These are phyloP conservation scores for Cheilosia soror DNA, from an alignment of 2,888 invertebrate species.

Conservation along the genomic window DNA sequence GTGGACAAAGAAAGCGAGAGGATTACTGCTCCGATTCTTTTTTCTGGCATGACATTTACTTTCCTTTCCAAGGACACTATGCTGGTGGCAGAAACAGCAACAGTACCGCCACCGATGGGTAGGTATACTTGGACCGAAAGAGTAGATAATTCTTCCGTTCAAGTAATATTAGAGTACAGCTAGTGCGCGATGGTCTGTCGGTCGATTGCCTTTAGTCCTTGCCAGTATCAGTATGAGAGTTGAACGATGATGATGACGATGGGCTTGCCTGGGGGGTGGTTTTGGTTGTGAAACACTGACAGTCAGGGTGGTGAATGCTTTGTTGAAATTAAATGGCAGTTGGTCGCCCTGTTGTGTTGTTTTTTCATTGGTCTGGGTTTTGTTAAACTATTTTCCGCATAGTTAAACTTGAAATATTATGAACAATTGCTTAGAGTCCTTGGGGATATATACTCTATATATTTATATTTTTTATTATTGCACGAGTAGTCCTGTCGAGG, in stretches of 20 bases:
- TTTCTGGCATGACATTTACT: conserved; percentile 58
- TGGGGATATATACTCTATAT: conserved; percentile 22
- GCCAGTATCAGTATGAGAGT: conserved; percentile 4
- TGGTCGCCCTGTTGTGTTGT: conserved; percentile 62
- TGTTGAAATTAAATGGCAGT: conserved; percentile 72
- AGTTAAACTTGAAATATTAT: conserved; percentile 72
- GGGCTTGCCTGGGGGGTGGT: background rate
- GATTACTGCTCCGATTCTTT: conserved; percentile 64
- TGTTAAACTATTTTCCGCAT: conserved; percentile 71
- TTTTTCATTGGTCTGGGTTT: conserved; percentile 60
- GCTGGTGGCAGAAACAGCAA: conserved; percentile 41
- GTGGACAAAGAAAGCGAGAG: conserved; percentile 50
- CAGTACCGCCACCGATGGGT: conserved; percentile 21
- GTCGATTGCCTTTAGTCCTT: conserved; percentile 53
- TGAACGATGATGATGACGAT: conserved; percentile 21
- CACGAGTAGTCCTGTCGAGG: background rate
- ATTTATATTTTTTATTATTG: background rate
- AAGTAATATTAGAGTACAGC: conserved; percentile 40
- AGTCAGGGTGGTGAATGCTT: conserved; percentile 33
- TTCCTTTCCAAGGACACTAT: conserved; percentile 41
- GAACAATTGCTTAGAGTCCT: conserved; percentile 63
- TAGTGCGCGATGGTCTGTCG: conserved; percentile 27
- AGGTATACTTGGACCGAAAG: conserved; percentile 51
- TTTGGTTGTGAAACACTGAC: background rate
- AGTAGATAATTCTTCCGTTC: conserved; percentile 69